Base-by-base conservation (phyloP, 2,113 vertebrate genomes). In the Terrapene triunguis region DNA sequence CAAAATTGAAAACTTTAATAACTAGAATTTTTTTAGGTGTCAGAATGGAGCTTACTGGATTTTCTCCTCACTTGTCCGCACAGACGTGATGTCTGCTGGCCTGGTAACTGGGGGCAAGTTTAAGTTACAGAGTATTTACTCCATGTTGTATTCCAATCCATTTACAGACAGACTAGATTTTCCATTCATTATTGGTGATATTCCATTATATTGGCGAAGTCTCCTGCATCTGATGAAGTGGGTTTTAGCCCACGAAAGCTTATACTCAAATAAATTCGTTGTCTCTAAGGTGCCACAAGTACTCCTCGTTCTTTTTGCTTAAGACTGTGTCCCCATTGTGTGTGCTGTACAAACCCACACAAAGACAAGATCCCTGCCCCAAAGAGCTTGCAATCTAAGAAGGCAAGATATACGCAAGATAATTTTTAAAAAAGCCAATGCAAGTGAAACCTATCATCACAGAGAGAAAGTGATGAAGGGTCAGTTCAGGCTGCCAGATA, bases 321-420 rank as follows among this genome's bases (percentile, higher is more conserved):
- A 32, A 27, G n/a, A 21, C 38, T 54, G 47, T 10, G 7, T 8
- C 74, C 88, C 53, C 80, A 10, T 17, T 88, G 80, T 1, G 27
- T 62, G 6, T 5, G 16, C 19, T 1, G 3, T 47, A 47, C 27
- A 44, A 72, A 9, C 35, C 62, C 8, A 0, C 0, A 53, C 44
- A 94, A 16, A 47, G 19, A 10, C 2, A 11, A 87, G 5, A 79
- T 35, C 7, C 53, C 54, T 85, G 35, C 10, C 19, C 86, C 12
- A 51, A 24, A 27, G 29, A 14, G n/a, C 72, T 16, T 44, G n/a
- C 72, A 44, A 76, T 25, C 3, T 6, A 25, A 25, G 38, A n/a
- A 38, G 21, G 69, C n/a, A 38, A 42, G 29, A 42, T 24, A 42
- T 5, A 44, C 13, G 21, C 3, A 25, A 42, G 38, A 24, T 24